These are phyloP conservation scores for Myripristis murdjan DNA, from an alignment of 2,797 vertebrate species.

Conservation along the genomic window DNA sequence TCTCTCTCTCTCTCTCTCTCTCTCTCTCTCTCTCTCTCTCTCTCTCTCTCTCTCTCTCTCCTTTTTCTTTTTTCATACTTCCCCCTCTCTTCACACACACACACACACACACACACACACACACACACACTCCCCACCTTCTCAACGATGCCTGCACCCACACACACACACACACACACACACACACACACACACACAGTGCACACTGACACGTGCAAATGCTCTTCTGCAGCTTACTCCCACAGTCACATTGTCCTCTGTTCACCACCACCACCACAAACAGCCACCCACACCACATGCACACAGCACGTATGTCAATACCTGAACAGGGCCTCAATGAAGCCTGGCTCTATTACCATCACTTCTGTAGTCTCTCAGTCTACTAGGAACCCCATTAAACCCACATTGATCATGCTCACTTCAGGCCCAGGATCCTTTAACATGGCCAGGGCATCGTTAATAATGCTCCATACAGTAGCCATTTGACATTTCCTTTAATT, in stretches of 20 bases:
- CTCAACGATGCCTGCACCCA: constrained; percentile 27
- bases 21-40: neutral
- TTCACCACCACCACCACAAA: constrained; percentile 14
- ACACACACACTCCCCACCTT: constrained; percentile 32
- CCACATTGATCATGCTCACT: constrained; percentile 81
- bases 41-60: constrained; percentile 10
- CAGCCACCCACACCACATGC: constrained; percentile 19
- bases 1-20: constrained; percentile 16
- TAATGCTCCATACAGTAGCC: constrained; percentile 82
- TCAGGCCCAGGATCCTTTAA: constrained; percentile 74
- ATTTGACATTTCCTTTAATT: constrained; percentile 90
- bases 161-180: neutral
- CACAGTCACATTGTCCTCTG: constrained; percentile 33
- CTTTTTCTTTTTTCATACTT: neutral
- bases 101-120: constrained; percentile 15
- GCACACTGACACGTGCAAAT: too few species aligned
- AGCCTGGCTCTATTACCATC: constrained; percentile 69
- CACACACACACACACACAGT: constrained; percentile 24
- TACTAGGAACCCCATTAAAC: constrained; percentile 76
- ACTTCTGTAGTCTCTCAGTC: constrained; percentile 58
- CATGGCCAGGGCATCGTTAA: constrained; percentile 80
- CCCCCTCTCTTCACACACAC: neutral
- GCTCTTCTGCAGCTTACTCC: constrained; percentile 32
- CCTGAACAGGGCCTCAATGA: constrained; percentile 63
- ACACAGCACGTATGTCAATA: constrained; percentile 71